A percentile compares a stretch with the other conserved stretches of the same genome.
These are phyloP conservation scores for Spilarctia lutea DNA, from an alignment of 2,888 invertebrate species.

Conservation along the genomic window DNA sequence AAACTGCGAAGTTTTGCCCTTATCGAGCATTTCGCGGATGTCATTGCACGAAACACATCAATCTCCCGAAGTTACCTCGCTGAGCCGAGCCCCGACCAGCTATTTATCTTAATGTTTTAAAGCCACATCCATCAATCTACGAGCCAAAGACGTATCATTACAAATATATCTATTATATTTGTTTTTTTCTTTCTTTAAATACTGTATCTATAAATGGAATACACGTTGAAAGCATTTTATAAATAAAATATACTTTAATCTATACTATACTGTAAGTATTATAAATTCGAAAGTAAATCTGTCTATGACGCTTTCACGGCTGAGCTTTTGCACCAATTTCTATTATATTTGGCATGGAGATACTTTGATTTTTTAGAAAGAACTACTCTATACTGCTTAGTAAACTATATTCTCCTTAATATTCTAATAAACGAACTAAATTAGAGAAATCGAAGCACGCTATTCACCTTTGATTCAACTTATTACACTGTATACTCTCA, in stretches of 20 bases:
- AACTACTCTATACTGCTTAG: too few relatives aligned
- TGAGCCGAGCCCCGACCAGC: constrained; percentile 46
- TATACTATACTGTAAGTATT: too few relatives aligned
- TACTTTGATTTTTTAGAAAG: too few relatives aligned
- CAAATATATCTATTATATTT: constrained; percentile 33
- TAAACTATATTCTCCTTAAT: not conserved
- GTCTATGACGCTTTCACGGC: too few relatives aligned
- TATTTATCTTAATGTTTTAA: constrained; percentile 64
- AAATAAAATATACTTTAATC: not conserved
- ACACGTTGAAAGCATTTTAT: not conserved
- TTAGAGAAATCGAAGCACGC: not conserved
- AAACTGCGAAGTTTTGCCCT: constrained; percentile 62
- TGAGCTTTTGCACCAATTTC: too few relatives aligned
- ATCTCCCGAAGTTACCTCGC: constrained; percentile 61
- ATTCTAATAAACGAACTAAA: not conserved
- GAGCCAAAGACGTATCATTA: constrained; percentile 53
- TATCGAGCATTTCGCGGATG: constrained; percentile 50
- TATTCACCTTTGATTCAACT: not conserved
- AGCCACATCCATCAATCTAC: constrained; percentile 63
- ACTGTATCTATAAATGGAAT: not conserved
- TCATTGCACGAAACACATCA: constrained; percentile 70
- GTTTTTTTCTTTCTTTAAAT: not conserved
- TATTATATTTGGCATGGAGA: too few relatives aligned
- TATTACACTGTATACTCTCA: not conserved
- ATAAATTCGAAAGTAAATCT: too few relatives aligned